Evolutionary conservation across 64 coral and sea anemone species (phyloP).

Genomic region (Cladopsammia gracilis): DNA sequence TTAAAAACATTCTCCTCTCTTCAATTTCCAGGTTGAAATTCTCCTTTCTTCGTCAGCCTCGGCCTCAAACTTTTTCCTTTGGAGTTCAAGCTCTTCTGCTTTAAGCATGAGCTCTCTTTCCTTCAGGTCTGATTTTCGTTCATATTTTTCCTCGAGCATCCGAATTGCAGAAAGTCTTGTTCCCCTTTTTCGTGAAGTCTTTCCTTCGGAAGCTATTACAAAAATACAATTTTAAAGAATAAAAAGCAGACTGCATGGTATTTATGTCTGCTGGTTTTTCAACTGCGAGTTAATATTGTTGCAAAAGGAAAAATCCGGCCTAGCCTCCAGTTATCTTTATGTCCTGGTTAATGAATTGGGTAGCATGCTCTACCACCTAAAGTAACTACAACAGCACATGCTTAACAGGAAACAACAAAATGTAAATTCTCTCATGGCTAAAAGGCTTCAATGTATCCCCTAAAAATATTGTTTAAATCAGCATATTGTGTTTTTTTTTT

Average conservation of each 20-base stretch:
- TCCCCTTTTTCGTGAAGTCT: background rate
- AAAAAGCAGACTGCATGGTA: slow-evolving; percentile 18
- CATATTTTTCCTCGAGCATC: slow-evolving; percentile 6
- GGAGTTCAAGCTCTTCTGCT: slow-evolving; percentile 27
- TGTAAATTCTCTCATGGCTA: background rate
- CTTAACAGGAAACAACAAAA: background rate
- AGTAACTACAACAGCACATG: background rate
- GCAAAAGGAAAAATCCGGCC: no score
- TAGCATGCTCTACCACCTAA: background rate
- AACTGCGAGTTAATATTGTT: background rate
- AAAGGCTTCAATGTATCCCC: background rate
- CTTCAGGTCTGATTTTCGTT: slow-evolving; percentile 15
- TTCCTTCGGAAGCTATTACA: background rate
- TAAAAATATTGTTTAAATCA: background rate
- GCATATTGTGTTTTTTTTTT: slow-evolving; percentile 9
- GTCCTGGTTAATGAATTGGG: no score
- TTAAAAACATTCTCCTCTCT: slow-evolving; percentile 53
- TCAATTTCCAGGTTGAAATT: slow-evolving; percentile 16
- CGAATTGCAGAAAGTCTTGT: slow-evolving; percentile 27
- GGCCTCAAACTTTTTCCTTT: slow-evolving; percentile 16
- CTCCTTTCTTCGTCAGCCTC: slow-evolving; percentile 18
- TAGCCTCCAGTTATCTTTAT: no score
- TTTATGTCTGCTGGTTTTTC: background rate
- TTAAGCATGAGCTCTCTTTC: slow-evolving; percentile 10
- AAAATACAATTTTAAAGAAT: slow-evolving; percentile 11